Base-by-base conservation (phyloP, 2,797 vertebrate species). In the Spondyliosoma cantharus region DNA sequence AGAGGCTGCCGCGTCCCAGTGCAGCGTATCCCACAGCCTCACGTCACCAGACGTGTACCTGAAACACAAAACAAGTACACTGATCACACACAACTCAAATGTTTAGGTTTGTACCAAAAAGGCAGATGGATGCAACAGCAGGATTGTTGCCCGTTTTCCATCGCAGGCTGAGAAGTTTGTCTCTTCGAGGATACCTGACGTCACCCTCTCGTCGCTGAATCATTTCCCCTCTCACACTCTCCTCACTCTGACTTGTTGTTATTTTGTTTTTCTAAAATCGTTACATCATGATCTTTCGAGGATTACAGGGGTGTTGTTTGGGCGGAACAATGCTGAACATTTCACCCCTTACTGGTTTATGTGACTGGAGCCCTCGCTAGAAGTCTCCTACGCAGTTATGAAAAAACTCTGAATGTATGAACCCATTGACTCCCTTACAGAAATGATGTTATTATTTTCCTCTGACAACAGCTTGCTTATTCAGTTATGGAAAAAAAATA, bases 41-140 rank as follows among this genome's bases (percentile, higher is more conserved):
- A 98, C 97, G 7, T 97, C 97, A 61, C 98, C 98, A 0, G 98
- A 98, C 0, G 96, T 97, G 75, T 99, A 99, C 83, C 98, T 99
- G 93, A 75, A 90, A 83, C 0, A 37, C 57, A 82, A 60, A 67
- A 64, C 45, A 59, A 17, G 14, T 54, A 32, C 25, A 37, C 8
- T 1, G 13, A 17, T 9, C 48, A 43, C 0, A 6, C 3, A 45
- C 0, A 14, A 19, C 4, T 67, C 5, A 2, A 3, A 68, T 12
- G 58, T 48, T 29, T 42, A 4, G 5, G 2, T 27, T 20, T 32
- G 24, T 9, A 61, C 46, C 16, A 64, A 42, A 60, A 25, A 59
- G 56, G 15, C 29, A 0, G 57, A 60, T 0, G 49, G 65, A 12
- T 29, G 0, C 15, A n/a, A 19, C 12, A 58, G 52, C 25, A 46